A percentile compares a stretch with the other conserved stretches of the same genome.
These are phyloP conservation scores for Eupithecia pulchellata DNA, from an alignment of 2,888 invertebrate species.

Conservation along the genomic window DNA sequence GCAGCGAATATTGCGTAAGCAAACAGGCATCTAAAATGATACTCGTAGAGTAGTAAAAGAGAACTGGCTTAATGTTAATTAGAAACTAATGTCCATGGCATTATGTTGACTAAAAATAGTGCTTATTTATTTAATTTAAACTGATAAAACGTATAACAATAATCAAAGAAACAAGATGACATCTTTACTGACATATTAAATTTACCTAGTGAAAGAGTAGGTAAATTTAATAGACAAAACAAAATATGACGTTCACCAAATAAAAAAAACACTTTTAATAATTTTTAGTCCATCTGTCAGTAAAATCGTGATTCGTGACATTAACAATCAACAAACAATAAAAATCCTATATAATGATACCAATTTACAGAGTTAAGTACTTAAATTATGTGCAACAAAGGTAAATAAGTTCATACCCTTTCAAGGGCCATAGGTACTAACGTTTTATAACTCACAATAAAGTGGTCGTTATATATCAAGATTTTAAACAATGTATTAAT, in stretches of 20 bases:
- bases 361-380: not conserved
- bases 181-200: too few relatives aligned
- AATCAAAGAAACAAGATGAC: too few relatives aligned
- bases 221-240: too few relatives aligned
- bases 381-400: not conserved
- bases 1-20: conserved; percentile 33
- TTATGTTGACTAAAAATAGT: too few relatives aligned
- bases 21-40: conserved; percentile 21
- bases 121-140: too few relatives aligned
- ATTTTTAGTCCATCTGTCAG: too few relatives aligned
- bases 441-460: not conserved
- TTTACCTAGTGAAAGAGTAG: too few relatives aligned
- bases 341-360: not conserved
- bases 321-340: not conserved
- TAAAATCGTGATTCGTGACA: too few relatives aligned
- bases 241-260: too few relatives aligned
- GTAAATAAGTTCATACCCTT: not conserved
- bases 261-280: too few relatives aligned
- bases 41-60: conserved; percentile 19
- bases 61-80: not conserved
- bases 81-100: not conserved
- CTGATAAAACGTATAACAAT: too few relatives aligned
- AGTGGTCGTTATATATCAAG: not conserved
- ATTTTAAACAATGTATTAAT: not conserved
- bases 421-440: not conserved